Evolutionary conservation across 2,113 vertebrate genomes (phyloP), one percentile per base, ranked within the genome.

Genomic region (Glareola pratincola): DNA sequence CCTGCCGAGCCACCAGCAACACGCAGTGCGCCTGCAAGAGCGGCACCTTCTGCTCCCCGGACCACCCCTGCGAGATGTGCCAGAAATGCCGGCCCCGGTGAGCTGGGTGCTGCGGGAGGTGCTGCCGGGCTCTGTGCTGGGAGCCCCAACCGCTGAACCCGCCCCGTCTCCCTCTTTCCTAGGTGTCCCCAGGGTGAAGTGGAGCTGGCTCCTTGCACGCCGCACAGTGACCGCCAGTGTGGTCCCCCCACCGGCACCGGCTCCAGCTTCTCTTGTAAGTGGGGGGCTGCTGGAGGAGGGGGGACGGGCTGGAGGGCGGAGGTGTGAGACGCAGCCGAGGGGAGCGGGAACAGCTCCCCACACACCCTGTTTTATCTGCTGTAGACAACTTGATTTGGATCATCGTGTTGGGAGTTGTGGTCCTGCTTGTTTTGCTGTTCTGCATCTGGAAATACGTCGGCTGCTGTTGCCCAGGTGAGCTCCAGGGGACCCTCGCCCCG

Each of bases 321-420:
- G 48, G 3, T 10, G 34, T 29, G 43, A 43, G 74, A 48, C 72
- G 76, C 67, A 66, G 71, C 39, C 10, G 29, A 8, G 43, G 51
- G 23, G 2, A 4, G 9, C 7, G 2, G 57, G 37, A 64, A 29
- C 89, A 83, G 83, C 74, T 83, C 67, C 72, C 12, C 64, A 76
- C 50, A 1, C 2, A 1, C 39, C 15, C 37, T 30, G 1, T 5
- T 51, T 45, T 17, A 2, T 64, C 67, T 1, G 0, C 67, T 91
- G 29, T 10, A 96, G 95, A 2, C 14, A 0, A 0, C 22, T 1
- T 0, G 19, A 2, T 3, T 2, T 0, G 0, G 3, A 0, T 1
- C 24, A 0, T 4, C 2, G 0, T 0, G 1, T 0, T 0, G 2
- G 0, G 0, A 1, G 0, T 0, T 2, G 0, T 0, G 22, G 0